Evolutionary conservation across 2,113 vertebrate species (phyloP).

Genomic region (Tragelaphus strepsiceros): DNA sequence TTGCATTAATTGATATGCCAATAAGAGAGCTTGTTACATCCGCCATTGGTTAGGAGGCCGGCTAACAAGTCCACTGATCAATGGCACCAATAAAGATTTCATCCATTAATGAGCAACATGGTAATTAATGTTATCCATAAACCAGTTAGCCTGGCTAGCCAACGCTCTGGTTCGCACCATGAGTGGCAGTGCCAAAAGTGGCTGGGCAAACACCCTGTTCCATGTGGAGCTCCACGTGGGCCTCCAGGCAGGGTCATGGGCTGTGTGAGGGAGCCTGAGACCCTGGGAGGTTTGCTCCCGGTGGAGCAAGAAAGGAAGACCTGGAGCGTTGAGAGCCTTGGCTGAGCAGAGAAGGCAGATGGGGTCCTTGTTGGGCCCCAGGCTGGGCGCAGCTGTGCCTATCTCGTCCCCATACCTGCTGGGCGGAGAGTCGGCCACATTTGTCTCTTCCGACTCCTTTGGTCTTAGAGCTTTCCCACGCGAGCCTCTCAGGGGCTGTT

Average conservation of each 20-base stretch:
- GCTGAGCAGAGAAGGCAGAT: background rate
- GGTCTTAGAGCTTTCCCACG: accelerated
- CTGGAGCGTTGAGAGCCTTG: background rate
- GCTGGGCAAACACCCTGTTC: background rate
- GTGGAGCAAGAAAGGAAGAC: background rate
- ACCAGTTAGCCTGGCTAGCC: constrained; percentile 92
- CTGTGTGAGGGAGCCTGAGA: accelerated
- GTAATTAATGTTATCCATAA: constrained; percentile 99
- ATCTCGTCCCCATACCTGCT: background rate
- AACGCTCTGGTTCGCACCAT: constrained; percentile 79
- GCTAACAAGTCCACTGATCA: constrained; percentile 99
- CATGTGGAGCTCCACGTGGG: background rate
- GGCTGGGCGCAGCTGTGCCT: background rate
- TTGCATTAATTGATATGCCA: constrained; percentile 99
- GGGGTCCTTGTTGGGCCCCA: background rate
- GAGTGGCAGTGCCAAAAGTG: constrained; percentile 74
- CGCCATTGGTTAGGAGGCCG: constrained; percentile 97
- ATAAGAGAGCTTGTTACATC: constrained; percentile 99
- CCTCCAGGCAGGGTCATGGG: accelerated
- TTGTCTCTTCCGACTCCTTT: background rate
- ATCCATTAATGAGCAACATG: constrained; percentile 99
- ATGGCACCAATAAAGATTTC: constrained; percentile 99
- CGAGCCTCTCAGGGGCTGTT: background rate
- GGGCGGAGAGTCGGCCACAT: no score
- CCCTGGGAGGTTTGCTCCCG: background rate